phyloP scores from a whole-genome alignment of 2,113 vertebrate genomes.

The Haemorhous mexicanus region DNA sequence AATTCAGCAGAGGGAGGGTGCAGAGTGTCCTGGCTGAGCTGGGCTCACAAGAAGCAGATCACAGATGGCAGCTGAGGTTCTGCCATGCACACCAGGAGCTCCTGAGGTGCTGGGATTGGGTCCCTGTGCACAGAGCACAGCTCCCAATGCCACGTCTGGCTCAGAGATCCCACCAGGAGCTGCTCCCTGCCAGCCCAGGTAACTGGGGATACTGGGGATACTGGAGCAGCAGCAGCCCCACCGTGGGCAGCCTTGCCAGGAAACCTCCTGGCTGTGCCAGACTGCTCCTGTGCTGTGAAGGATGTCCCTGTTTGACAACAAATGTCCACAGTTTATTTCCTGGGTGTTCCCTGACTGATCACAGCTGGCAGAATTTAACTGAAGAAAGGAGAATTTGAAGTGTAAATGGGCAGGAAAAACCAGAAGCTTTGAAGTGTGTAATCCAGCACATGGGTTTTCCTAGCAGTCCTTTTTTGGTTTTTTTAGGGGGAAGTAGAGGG shows the following conservation, averaged over 20 bases:
- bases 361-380: neutral
- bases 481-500: neutral
- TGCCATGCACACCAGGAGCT: neutral
- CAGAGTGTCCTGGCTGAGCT: neutral
- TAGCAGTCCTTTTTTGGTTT: neutral
- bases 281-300: neutral
- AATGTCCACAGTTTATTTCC: neutral
- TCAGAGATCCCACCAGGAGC: neutral
- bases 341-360: neutral
- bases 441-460: neutral
- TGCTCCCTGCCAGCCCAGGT: neutral
- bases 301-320: neutral
- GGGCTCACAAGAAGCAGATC: neutral
- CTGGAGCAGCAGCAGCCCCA: neutral
- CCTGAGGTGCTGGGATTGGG: neutral
- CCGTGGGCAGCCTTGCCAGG: neutral
- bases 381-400: neutral
- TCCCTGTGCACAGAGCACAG: neutral
- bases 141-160: neutral
- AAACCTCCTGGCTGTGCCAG: fast-evolving
- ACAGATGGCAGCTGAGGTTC: neutral
- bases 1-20: neutral
- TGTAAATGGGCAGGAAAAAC: neutral
- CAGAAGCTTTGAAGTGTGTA: neutral
- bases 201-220: fast-evolving